Percentiles rank a stretch among this genome's conserved stretches.
Conservation (phyloP, 2,888 invertebrate species). For the Drosophila barbarae region DNA sequence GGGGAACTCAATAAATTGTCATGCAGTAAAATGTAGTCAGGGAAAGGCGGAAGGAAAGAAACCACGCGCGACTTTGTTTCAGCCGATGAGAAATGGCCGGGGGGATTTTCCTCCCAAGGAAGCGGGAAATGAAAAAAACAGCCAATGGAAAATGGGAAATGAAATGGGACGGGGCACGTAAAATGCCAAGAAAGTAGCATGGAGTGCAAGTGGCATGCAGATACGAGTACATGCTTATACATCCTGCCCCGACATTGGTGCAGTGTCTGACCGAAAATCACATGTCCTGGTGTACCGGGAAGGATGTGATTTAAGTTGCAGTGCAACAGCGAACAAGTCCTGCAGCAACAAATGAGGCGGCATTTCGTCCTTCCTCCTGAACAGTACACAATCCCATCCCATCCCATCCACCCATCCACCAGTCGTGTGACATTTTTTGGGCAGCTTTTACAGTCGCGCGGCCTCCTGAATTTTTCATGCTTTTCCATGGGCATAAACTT, state of each 20-base stretch:
- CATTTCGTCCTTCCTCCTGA: constrained; percentile 7
- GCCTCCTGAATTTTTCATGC: constrained; percentile 71
- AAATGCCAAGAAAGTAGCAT: constrained; percentile 67
- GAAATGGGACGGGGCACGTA: constrained; percentile 51
- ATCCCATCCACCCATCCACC: constrained; percentile 10
- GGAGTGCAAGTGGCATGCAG: constrained; percentile 60
- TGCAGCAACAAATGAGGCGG: constrained; percentile 35
- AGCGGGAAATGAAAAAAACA: not conserved
- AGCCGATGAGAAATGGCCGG: constrained; percentile 39
- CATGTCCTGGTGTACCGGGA: constrained; percentile 77
- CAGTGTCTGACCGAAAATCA: constrained; percentile 74
- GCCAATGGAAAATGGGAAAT: not conserved
- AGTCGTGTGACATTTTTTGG: constrained; percentile 58
- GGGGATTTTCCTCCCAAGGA: constrained; percentile 15
- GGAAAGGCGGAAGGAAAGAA: constrained; percentile 36
- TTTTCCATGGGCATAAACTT: constrained; percentile 69
- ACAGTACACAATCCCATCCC: constrained; percentile 3
- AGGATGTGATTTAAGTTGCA: constrained; percentile 78
- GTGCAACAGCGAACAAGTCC: constrained; percentile 44
- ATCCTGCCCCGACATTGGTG: constrained; percentile 39
- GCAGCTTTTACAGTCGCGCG: constrained; percentile 57
- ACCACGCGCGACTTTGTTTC: constrained; percentile 46
- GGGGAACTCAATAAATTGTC: constrained; percentile 74
- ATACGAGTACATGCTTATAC: constrained; percentile 33
- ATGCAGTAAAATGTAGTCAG: constrained; percentile 73